phyloP scores from a whole-genome alignment of 1,140 invertebrate genomes.

The Drosophila sturtevanti region DNA sequence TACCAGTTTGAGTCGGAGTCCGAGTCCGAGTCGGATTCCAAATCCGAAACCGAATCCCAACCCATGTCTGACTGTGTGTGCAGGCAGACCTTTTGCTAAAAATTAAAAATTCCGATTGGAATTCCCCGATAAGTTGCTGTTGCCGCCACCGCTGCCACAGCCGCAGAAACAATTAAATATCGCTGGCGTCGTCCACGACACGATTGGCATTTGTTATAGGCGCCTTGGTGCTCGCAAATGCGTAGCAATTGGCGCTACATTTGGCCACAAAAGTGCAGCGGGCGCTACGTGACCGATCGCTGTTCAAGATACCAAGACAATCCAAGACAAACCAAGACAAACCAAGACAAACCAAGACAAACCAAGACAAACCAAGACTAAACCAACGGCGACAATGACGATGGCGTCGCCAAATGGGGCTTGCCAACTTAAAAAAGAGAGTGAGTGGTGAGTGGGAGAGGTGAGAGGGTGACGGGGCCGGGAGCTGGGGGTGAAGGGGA shows the following conservation, averaged over 20 bases:
- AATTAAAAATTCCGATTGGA: conserved; percentile 81
- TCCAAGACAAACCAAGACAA: conserved; percentile 31
- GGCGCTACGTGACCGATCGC: conserved; percentile 75
- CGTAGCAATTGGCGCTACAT: conserved; percentile 80
- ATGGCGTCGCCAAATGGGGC: conserved; percentile 1
- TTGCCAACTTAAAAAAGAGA: neutral
- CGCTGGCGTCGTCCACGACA: conserved; percentile 77
- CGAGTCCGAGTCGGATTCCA: too few species aligned
- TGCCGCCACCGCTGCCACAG: conserved; percentile 14
- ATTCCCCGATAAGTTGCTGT: conserved; percentile 75
- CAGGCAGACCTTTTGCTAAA: conserved; percentile 56
- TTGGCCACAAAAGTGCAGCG: conserved; percentile 70
- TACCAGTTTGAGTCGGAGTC: too few species aligned
- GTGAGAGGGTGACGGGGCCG: too few species aligned
- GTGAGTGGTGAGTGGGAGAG: neutral
- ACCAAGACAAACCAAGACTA: conserved; percentile 24
- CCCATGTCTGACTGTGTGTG: too few species aligned
- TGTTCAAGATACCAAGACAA: conserved; percentile 56
- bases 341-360: conserved; percentile 21
- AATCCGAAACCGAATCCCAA: too few species aligned
- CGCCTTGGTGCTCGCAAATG: conserved; percentile 75
- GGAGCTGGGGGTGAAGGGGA: neutral
- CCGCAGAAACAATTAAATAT: conserved; percentile 80
- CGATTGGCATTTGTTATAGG: conserved; percentile 82
- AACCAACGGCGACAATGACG: conserved; percentile 3